Percentiles rank a stretch among this genome's conserved stretches.
Conservation (phyloP, 2,888 invertebrate genomes). For the Escarpia spicata region DNA sequence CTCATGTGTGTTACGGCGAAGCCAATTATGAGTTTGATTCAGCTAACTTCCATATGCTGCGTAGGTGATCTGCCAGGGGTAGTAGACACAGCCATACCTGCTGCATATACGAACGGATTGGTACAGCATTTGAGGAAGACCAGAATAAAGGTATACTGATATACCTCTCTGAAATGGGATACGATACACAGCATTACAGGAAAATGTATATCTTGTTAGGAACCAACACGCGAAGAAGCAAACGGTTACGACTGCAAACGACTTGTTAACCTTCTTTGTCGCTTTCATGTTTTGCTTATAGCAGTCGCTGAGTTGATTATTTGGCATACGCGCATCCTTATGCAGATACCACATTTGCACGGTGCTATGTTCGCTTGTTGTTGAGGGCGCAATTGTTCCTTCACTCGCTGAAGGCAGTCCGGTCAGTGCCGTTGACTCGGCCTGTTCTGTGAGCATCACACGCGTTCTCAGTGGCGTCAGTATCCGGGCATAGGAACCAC, state of each 20-base stretch:
- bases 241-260: not conserved
- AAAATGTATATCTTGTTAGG: not conserved
- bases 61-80: too few species aligned
- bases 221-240: not conserved
- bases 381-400: not conserved
- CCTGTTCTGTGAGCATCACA: not conserved
- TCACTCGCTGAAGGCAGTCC: not conserved
- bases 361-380: not conserved
- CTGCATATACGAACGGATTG: too few species aligned
- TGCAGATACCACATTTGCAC: not conserved
- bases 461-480: not conserved
- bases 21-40: too few species aligned
- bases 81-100: too few species aligned
- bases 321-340: not conserved
- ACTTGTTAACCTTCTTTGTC: not conserved
- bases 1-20: too few species aligned
- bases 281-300: not conserved
- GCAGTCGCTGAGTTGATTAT: not conserved
- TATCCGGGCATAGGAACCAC: not conserved
- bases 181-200: not conserved
- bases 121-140: too few species aligned
- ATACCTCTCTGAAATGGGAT: too few species aligned
- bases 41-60: too few species aligned
- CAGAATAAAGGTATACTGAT: too few species aligned
- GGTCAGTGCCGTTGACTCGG: not conserved